phyloP scores from a whole-genome alignment of 2,113 vertebrate genomes.

The Chaetura pelagica region DNA sequence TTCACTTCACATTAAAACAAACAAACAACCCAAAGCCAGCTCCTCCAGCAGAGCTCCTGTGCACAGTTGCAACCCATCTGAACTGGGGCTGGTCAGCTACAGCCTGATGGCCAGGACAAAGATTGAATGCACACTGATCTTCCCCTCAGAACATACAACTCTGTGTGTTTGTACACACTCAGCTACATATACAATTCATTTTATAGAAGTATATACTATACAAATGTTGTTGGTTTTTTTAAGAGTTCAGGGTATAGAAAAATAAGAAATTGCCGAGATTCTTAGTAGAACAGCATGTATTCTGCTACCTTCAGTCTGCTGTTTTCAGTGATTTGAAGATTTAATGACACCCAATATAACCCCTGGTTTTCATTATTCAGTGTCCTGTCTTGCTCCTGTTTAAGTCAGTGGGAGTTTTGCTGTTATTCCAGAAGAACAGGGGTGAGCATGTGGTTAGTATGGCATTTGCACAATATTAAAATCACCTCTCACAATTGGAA shows the following conservation, averaged over 20 bases:
- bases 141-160: not conserved
- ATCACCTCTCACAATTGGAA: slow-evolving; percentile 62
- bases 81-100: rapidly evolving
- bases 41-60: not conserved
- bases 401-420: slow-evolving; percentile 16
- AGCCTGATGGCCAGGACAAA: not conserved
- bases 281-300: not conserved
- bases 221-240: not conserved
- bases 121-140: rapidly evolving
- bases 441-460: slow-evolving; percentile 34
- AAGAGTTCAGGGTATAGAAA: not conserved
- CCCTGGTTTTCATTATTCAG: not conserved
- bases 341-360: not conserved
- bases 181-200: too few species aligned
- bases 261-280: not conserved
- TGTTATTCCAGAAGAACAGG: slow-evolving; percentile 45
- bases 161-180: not conserved
- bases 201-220: not conserved
- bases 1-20: not conserved
- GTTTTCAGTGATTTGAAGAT: slow-evolving; percentile 23
- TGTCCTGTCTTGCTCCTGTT: slow-evolving; percentile 24
- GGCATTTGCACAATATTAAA: slow-evolving; percentile 57
- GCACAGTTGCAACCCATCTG: not conserved
- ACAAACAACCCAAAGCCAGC: not conserved
- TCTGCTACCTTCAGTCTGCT: not conserved